Percentiles rank a stretch among this genome's conserved stretches.
Evolutionary conservation across 2,797 vertebrate genomes (phyloP).

Genomic region (Rhinophrynus dorsalis): DNA sequence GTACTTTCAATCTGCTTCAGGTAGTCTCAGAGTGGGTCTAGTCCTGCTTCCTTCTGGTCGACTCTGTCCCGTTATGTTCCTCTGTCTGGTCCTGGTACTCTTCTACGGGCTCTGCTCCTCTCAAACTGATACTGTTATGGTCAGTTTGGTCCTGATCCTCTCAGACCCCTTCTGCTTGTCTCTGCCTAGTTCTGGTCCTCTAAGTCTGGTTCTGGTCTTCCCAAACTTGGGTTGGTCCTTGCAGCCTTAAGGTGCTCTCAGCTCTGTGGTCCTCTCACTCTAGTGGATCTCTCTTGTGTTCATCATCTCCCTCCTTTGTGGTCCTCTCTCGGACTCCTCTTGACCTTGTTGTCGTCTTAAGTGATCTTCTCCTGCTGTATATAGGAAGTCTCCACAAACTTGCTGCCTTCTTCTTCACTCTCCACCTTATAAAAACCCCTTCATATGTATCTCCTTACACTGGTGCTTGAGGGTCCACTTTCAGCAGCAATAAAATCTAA

Average conservation of each 20-base stretch:
- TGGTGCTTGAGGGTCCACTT: constrained; percentile 77
- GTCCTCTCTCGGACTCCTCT: background rate
- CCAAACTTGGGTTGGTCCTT: no score
- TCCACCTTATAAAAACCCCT: constrained; percentile 29
- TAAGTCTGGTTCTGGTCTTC: no score
- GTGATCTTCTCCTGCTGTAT: background rate
- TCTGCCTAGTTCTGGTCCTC: background rate
- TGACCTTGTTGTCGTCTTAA: background rate
- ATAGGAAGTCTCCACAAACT: constrained; percentile 2
- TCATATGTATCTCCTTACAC: constrained; percentile 42
- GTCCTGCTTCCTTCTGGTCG: no score
- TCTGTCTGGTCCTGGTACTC: no score
- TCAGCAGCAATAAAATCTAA: constrained; percentile 75
- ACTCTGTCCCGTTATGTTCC: no score
- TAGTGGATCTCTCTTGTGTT: background rate
- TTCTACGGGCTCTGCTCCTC: no score
- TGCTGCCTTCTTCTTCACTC: constrained; percentile 50
- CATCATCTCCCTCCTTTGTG: background rate
- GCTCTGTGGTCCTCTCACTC: background rate
- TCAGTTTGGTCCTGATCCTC: no score
- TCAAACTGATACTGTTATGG: no score
- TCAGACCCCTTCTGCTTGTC: no score
- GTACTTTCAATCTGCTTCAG: no score
- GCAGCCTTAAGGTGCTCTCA: background rate
- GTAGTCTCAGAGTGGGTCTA: no score